Base-by-base conservation (phyloP, 2,888 invertebrate species). In the Lydus trimaculatus region DNA sequence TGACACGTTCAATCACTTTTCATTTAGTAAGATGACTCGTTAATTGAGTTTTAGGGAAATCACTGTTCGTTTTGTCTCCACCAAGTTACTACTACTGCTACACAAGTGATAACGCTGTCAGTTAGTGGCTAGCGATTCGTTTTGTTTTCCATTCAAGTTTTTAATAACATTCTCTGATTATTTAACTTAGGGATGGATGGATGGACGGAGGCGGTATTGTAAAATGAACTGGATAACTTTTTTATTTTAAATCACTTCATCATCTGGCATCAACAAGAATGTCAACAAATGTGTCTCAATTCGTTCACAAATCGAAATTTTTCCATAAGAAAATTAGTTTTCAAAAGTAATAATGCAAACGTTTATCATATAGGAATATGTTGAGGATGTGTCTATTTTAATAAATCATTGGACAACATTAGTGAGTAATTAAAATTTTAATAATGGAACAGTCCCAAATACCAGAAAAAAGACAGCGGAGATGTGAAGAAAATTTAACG, bases 1-100 rank as follows among this genome's bases (percentile, higher is more conserved):
- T 84, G 84, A 85, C 84, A 84, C 83, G 84, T 84, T 84, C 84
- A 83, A 85, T 85, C 85, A 82, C 85, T 85, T 85, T 84, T 85
- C 85, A 84, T 85, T 85, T 84, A 83, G 84, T 84, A 84, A 85
- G 85, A 84, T 83, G 84, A 82, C 80, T 82, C 81, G 84, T 85
- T 85, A 84, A 85, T 85, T 85, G 84, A 84, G 83, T 84, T 84
- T 85, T 84, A 83, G 83, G 82, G 79, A 81, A 80, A 80, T 80
- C 79, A 75, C 75, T 79, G 80, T 80, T 78, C 79, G 78, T 78
- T 80, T 80, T 80, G 80, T 80, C 78, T 77, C 73, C 72, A 70
- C 72, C 75, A 76, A 76, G 73, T 78, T 76, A 56, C 60, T 69
- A 79, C 76, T 77, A 79, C 79, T 81, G 80, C 79, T 78, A 74